Conservation (phyloP, 2,113 vertebrate species). For the Pipa parva region DNA sequence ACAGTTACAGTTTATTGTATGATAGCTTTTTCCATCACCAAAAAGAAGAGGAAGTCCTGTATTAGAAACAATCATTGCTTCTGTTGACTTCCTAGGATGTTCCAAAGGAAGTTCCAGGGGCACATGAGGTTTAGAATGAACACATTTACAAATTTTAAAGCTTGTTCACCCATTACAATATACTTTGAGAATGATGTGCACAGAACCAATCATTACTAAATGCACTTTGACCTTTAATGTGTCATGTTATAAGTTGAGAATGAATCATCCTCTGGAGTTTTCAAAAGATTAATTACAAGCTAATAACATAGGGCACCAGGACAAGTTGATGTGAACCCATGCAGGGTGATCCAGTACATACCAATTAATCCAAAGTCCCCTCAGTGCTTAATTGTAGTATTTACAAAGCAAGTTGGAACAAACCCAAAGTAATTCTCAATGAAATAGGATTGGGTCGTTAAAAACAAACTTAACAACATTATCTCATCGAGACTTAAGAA, state of each 20-base stretch:
- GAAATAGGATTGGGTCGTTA: too few relatives aligned
- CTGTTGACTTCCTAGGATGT: not conserved
- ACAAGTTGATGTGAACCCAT: slow-evolving; percentile 10
- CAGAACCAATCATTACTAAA: not conserved
- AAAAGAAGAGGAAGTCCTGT: too few relatives aligned
- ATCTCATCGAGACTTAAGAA: too few relatives aligned
- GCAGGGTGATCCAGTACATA: not conserved
- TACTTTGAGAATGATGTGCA: not conserved
- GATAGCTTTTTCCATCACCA: too few relatives aligned
- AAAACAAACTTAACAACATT: too few relatives aligned
- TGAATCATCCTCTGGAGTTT: not conserved
- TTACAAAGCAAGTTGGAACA: slow-evolving; percentile 1
- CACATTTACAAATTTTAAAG: not conserved
- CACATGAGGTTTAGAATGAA: not conserved
- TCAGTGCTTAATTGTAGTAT: not conserved
- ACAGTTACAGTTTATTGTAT: too few relatives aligned
- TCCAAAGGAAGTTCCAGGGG: not conserved
- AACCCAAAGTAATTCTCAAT: too few relatives aligned
- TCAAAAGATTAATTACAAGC: slow-evolving; percentile 9
- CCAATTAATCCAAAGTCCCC: not conserved
- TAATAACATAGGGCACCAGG: slow-evolving; percentile 14
- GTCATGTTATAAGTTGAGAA: not conserved
- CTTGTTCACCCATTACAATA: not conserved
- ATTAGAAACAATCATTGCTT: too few relatives aligned
- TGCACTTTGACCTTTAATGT: slow-evolving; percentile 8